Evolutionary conservation across 2,888 invertebrate genomes (phyloP).

Genomic region (Leptopilina syphax): DNA sequence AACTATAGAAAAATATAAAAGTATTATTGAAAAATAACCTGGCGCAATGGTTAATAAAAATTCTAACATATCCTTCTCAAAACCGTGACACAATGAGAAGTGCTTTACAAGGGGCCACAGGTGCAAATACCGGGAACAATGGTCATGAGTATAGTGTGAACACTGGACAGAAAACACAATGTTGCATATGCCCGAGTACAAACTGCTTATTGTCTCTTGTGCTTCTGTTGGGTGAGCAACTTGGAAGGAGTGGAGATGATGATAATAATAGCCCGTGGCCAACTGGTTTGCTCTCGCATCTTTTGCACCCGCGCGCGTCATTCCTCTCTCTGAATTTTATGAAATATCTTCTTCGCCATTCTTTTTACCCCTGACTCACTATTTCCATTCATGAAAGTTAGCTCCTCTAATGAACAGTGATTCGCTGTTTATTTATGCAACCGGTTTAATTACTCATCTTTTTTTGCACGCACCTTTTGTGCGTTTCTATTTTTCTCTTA

Average conservation of each 20-base stretch:
- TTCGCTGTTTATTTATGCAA: slow-evolving; percentile 56
- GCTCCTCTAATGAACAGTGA: slow-evolving; percentile 61
- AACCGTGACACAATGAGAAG: no score
- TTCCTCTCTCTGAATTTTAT: slow-evolving; percentile 57
- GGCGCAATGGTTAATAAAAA: no score
- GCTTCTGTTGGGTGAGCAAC: slow-evolving; percentile 42
- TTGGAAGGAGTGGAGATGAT: slow-evolving; percentile 41
- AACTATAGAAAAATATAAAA: no score
- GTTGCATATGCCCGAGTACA: slow-evolving; percentile 55
- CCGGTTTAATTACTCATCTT: slow-evolving; percentile 15
- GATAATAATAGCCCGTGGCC: slow-evolving; percentile 65
- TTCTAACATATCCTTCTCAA: no score
- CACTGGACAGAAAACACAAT: slow-evolving; percentile 39
- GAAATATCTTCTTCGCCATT: slow-evolving; percentile 64
- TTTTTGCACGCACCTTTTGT: neutral
- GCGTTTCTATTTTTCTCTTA: neutral
- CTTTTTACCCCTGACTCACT: slow-evolving; percentile 59
- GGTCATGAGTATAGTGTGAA: slow-evolving; percentile 15
- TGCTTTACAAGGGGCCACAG: neutral
- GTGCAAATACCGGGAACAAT: slow-evolving; percentile 44
- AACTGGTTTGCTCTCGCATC: slow-evolving; percentile 8
- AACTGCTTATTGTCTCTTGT: slow-evolving; percentile 64
- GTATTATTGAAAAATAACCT: no score
- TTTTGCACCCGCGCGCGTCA: no score
- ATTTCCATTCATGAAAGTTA: slow-evolving; percentile 67